Evolutionary conservation across 2,888 invertebrate species (phyloP).

Genomic region (Listrodromus nycthemerus): DNA sequence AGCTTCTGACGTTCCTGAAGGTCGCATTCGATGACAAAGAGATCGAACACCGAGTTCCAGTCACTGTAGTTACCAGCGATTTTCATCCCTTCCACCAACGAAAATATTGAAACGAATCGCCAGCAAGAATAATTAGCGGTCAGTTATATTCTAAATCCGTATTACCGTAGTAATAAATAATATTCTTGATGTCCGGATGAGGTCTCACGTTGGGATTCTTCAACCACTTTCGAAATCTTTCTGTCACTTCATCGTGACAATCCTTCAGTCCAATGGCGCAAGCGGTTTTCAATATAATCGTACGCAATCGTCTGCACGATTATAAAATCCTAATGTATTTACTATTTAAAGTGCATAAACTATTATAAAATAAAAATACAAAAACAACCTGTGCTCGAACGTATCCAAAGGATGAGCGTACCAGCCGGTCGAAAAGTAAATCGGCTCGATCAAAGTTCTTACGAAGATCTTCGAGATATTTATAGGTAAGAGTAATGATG

Average conservation of each 20-base stretch:
- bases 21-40: constrained; percentile 38
- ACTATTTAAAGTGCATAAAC: neutral
- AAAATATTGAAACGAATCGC: neutral
- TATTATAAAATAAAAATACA: constrained; percentile 1
- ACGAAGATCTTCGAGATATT: constrained; percentile 42
- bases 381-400: constrained; percentile 60
- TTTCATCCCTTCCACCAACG: constrained; percentile 31
- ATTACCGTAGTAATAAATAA: constrained; percentile 70
- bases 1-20: constrained; percentile 44
- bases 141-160: neutral
- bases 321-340: neutral
- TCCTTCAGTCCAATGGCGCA: constrained; percentile 64
- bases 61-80: constrained; percentile 28
- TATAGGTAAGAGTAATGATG: neutral
- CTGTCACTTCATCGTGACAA: constrained; percentile 59
- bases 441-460: constrained; percentile 8
- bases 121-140: neutral
- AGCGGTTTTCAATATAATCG: constrained; percentile 66
- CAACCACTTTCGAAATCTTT: constrained; percentile 53
- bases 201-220: constrained; percentile 19
- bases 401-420: neutral
- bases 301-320: constrained; percentile 67
- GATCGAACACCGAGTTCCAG: constrained; percentile 42
- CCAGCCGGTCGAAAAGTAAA: constrained; percentile 50
- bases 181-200: constrained; percentile 67